A percentile compares a stretch with the other conserved stretches of the same genome.
Evolutionary conservation across 2,797 vertebrate genomes (phyloP).

Genomic region (Rhyacichthys aspro): DNA sequence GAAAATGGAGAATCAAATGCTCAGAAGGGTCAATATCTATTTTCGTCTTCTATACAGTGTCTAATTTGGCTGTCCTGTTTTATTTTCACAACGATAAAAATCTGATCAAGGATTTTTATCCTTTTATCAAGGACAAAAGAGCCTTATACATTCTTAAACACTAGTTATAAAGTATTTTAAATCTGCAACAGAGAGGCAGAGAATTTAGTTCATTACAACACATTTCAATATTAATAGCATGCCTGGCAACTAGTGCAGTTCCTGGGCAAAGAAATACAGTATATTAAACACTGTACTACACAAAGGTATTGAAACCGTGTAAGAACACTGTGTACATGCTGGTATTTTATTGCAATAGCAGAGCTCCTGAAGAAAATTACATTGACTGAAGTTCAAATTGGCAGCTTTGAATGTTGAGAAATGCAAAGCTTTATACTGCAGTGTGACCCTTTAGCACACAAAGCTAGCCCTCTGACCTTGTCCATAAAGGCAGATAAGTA

Average conservation of each 20-base stretch:
- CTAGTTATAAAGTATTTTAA: too few relatives aligned
- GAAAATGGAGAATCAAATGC: constrained; percentile 67
- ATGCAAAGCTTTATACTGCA: constrained; percentile 38
- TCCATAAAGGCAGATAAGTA: constrained; percentile 64
- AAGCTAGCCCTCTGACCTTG: constrained; percentile 60
- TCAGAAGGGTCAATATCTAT: constrained; percentile 35
- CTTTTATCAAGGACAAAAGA: too few relatives aligned
- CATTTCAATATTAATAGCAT: too few relatives aligned
- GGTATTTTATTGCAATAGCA: constrained; percentile 24
- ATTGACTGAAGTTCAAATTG: constrained; percentile 34
- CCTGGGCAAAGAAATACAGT: too few relatives aligned
- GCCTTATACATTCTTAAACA: too few relatives aligned
- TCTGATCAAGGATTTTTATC: too few relatives aligned
- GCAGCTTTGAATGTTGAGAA: constrained; percentile 46
- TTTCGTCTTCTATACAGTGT: constrained; percentile 20
- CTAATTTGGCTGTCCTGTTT: constrained; percentile 18
- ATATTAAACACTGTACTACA: too few relatives aligned
- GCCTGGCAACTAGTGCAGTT: too few relatives aligned
- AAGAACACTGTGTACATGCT: background rate
- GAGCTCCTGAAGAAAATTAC: constrained; percentile 28
- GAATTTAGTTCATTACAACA: too few relatives aligned
- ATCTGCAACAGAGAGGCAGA: too few relatives aligned
- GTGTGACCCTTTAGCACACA: constrained; percentile 60
- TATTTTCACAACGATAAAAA: constrained; percentile 15
- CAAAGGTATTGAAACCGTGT: background rate